Conservation (phyloP, 2,888 invertebrate species). For the Hermodice carunculata region DNA sequence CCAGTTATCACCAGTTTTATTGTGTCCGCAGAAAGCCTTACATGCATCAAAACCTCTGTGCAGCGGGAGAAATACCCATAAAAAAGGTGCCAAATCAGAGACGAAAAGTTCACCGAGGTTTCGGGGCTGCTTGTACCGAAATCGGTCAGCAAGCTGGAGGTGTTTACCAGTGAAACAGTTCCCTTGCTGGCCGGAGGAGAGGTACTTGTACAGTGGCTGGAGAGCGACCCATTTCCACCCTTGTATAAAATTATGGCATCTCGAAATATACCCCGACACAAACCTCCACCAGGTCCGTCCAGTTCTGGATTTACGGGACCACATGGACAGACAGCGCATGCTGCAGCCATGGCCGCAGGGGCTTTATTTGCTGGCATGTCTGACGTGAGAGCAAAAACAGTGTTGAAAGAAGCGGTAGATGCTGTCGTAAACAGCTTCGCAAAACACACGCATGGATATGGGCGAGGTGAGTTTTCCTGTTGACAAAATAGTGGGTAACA, state of each 20-base stretch:
- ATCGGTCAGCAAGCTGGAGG: too few relatives aligned
- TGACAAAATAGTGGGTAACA: too few relatives aligned
- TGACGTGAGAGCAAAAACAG: conserved; percentile 47
- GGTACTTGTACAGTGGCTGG: too few relatives aligned
- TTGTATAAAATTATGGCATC: too few relatives aligned
- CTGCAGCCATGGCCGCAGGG: neutral
- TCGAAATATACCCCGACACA: conserved; percentile 2
- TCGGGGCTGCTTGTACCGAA: too few relatives aligned
- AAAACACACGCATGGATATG: conserved; percentile 80
- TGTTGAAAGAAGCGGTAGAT: conserved; percentile 80
- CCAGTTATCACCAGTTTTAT: too few relatives aligned
- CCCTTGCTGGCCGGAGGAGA: conserved; percentile 7
- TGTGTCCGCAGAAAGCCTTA: too few relatives aligned
- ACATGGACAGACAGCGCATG: neutral
- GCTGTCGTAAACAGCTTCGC: conserved; percentile 82
- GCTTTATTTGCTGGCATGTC: conserved; percentile 11
- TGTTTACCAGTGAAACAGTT: conserved; percentile 11
- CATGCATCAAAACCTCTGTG: too few relatives aligned
- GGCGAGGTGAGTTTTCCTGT: conserved; percentile 75
- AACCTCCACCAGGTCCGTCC: conserved; percentile 12
- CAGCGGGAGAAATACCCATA: too few relatives aligned
- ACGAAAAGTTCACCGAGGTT: too few relatives aligned
- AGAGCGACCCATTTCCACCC: too few relatives aligned
- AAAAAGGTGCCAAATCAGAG: too few relatives aligned
- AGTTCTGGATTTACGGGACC: neutral